phyloP scores from a whole-genome alignment of 2,888 invertebrate genomes.

The Helleia helle region DNA sequence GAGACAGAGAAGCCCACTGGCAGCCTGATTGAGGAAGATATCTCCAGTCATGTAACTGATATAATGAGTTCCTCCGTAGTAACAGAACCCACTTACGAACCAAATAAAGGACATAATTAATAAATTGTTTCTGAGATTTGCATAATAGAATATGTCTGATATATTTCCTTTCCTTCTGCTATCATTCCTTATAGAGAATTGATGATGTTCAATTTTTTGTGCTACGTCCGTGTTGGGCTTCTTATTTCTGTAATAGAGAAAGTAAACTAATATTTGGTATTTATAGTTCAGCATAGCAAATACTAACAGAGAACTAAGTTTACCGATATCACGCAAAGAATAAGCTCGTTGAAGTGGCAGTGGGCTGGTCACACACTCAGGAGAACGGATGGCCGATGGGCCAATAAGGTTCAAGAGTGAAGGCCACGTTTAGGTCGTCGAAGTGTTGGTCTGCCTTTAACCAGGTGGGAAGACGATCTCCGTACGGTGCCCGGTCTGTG shows the following conservation, averaged over 20 bases:
- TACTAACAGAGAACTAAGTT: too few relatives aligned
- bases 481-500: too few relatives aligned
- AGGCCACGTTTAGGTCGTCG: too few relatives aligned
- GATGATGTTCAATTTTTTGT: constrained; percentile 42
- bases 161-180: constrained; percentile 51
- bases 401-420: too few relatives aligned
- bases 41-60: constrained; percentile 83
- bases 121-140: constrained; percentile 79
- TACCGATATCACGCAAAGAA: too few relatives aligned
- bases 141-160: constrained; percentile 78
- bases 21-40: constrained; percentile 84
- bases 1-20: constrained; percentile 78
- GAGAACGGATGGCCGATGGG: too few relatives aligned
- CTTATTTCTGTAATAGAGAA: constrained; percentile 40
- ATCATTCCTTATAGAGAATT: constrained; percentile 28
- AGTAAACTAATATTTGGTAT: neutral
- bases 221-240: constrained; percentile 53
- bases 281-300: neutral
- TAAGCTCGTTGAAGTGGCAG: too few relatives aligned
- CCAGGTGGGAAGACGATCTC: too few relatives aligned
- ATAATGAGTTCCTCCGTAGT: constrained; percentile 86
- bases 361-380: too few relatives aligned
- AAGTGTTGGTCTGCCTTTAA: too few relatives aligned
- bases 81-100: constrained; percentile 82
- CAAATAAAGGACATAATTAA: constrained; percentile 81